Conservation (phyloP, 2,888 invertebrate species). For the Onthophagus sagittarius region DNA sequence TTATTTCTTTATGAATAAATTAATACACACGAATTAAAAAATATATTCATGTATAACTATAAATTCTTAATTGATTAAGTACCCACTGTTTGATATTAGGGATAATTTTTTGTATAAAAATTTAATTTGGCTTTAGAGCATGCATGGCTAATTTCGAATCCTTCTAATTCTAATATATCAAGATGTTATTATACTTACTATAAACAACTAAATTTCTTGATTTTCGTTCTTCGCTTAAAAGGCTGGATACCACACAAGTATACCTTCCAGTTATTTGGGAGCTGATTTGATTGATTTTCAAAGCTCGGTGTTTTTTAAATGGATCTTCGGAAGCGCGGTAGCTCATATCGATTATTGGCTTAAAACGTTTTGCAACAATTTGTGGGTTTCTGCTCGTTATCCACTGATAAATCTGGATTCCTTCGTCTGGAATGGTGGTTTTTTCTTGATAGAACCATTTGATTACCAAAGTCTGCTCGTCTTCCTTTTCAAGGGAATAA, state of each 20-base stretch:
- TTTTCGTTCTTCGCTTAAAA: slow-evolving; percentile 44
- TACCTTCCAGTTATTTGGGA: slow-evolving; percentile 55
- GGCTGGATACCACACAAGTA: slow-evolving; percentile 54
- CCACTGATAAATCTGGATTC: slow-evolving; percentile 52
- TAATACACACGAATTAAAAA: too few relatives aligned
- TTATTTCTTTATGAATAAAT: too few relatives aligned
- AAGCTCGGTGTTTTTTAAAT: slow-evolving; percentile 51
- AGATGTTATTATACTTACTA: slow-evolving; percentile 52
- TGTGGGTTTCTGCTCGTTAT: slow-evolving; percentile 42
- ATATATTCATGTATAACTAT: too few relatives aligned
- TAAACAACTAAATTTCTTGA: slow-evolving; percentile 53
- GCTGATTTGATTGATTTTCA: slow-evolving; percentile 51
- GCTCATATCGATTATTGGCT: slow-evolving; percentile 46
- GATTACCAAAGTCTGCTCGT: slow-evolving; percentile 46
- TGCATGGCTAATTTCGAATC: too few relatives aligned
- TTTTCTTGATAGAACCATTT: slow-evolving; percentile 48
- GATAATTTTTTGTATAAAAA: too few relatives aligned
- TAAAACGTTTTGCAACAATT: slow-evolving; percentile 40
- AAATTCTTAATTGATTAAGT: too few relatives aligned
- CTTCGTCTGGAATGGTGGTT: slow-evolving; percentile 40
- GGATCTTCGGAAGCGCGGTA: slow-evolving; percentile 47
- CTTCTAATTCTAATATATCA: slow-evolving; percentile 4
- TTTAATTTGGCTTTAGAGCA: too few relatives aligned
- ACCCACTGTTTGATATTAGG: too few relatives aligned
- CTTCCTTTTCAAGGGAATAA: slow-evolving; percentile 45